Evolutionary conservation across 2,797 vertebrate species (phyloP).

Genomic region (Amblyraja radiata): DNA sequence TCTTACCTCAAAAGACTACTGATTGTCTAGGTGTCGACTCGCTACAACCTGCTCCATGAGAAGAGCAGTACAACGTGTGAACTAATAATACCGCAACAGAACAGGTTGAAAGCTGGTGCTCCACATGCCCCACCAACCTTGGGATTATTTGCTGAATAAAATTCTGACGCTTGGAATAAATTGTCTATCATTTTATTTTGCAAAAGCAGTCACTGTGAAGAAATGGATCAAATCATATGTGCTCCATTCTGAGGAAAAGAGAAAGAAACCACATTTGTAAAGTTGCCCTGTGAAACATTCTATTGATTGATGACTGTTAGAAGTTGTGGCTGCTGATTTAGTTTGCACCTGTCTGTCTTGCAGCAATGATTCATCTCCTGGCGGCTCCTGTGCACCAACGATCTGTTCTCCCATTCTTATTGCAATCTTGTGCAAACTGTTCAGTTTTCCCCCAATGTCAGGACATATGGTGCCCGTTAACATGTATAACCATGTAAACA

Average conservation of each 20-base stretch:
- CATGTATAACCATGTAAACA: not conserved
- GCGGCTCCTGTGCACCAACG: not conserved
- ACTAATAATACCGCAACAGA: not conserved
- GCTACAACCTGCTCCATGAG: too few species aligned
- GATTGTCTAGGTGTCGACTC: not conserved
- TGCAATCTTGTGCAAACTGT: not conserved
- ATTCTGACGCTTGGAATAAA: conserved; percentile 1
- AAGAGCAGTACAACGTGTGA: not conserved
- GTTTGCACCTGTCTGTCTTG: not conserved
- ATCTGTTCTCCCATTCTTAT: not conserved
- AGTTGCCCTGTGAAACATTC: not conserved
- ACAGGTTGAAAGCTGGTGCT: not conserved
- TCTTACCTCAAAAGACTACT: not conserved
- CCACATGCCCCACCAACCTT: not conserved
- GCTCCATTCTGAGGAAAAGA: not conserved
- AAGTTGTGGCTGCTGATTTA: not conserved
- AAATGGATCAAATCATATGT: not conserved
- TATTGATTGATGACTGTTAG: not conserved
- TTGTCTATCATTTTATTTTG: conserved; percentile 19
- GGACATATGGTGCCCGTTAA: not conserved
- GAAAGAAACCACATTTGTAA: not conserved
- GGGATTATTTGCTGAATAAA: conserved; percentile 12
- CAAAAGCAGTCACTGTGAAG: not conserved
- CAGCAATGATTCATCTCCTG: conserved; percentile 13
- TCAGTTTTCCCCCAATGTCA: not conserved